A percentile compares a stretch with the other conserved stretches of the same genome.
phyloP scores from a whole-genome alignment of 2,113 vertebrate species.

The Globicephala melas region DNA sequence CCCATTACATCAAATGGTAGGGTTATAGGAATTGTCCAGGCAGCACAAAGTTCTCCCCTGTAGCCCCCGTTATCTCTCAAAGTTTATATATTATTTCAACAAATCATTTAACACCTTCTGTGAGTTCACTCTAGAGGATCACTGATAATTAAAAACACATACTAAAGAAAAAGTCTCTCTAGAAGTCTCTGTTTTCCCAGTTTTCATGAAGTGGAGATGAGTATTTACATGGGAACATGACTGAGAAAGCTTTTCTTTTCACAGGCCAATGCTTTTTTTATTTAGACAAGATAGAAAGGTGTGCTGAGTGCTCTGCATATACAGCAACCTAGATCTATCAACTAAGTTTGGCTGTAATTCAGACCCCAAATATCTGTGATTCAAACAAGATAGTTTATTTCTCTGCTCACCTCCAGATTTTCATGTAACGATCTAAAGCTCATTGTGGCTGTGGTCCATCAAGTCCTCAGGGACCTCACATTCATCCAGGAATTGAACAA shows the following conservation, averaged over 20 bases:
- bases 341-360: neutral
- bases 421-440: neutral
- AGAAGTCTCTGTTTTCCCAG: neutral
- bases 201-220: neutral
- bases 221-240: neutral
- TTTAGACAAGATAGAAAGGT: neutral
- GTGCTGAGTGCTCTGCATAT: neutral
- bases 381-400: neutral
- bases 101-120: neutral
- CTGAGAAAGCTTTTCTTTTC: neutral
- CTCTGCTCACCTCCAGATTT: neutral
- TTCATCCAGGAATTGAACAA: neutral
- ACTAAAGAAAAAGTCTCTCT: neutral
- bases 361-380: neutral
- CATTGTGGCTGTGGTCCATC: neutral
- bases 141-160: neutral
- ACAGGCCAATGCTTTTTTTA: neutral
- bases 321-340: neutral
- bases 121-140: neutral
- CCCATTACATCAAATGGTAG: neutral
- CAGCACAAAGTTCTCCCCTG: neutral
- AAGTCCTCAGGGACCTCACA: neutral
- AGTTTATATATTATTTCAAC: neutral
- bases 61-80: neutral
- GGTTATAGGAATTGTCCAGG: neutral